phyloP scores from a whole-genome alignment of 1,140 invertebrate species.

The Neodiprion fabricii region DNA sequence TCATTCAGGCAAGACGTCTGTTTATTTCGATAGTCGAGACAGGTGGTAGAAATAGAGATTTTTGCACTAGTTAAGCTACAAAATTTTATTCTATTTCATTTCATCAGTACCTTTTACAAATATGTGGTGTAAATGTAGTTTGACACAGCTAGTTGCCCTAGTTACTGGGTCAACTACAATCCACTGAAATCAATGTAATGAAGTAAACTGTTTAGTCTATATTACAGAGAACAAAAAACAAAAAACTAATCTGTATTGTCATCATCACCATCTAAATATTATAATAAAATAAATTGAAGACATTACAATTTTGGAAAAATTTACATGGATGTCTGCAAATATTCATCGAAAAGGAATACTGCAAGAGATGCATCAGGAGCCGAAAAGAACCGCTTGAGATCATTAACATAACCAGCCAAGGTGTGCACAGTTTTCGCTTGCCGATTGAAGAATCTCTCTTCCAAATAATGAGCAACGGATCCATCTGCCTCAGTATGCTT shows the following conservation, averaged over 20 bases:
- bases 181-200: too few species aligned
- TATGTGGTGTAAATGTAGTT: too few species aligned
- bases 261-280: not conserved
- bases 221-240: not conserved
- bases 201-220: not conserved
- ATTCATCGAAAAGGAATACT: slow-evolving; percentile 80
- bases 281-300: not conserved
- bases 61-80: too few species aligned
- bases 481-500: slow-evolving; percentile 48
- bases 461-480: slow-evolving; percentile 71
- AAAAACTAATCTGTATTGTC: not conserved
- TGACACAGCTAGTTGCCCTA: too few species aligned
- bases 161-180: too few species aligned
- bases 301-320: slow-evolving; percentile 2
- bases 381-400: slow-evolving; percentile 71
- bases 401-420: slow-evolving; percentile 74
- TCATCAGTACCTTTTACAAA: too few species aligned
- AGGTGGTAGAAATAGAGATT: too few species aligned
- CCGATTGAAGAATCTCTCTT: slow-evolving; percentile 75
- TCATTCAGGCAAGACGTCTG: too few species aligned
- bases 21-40: too few species aligned
- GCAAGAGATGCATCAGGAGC: slow-evolving; percentile 68
- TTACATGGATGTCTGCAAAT: slow-evolving; percentile 67
- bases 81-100: too few species aligned
- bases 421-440: slow-evolving; percentile 71